Evolutionary conservation across 2,113 vertebrate genomes (phyloP), one percentile per base, ranked within the genome.

Genomic region (Myotis yumanensis): DNA sequence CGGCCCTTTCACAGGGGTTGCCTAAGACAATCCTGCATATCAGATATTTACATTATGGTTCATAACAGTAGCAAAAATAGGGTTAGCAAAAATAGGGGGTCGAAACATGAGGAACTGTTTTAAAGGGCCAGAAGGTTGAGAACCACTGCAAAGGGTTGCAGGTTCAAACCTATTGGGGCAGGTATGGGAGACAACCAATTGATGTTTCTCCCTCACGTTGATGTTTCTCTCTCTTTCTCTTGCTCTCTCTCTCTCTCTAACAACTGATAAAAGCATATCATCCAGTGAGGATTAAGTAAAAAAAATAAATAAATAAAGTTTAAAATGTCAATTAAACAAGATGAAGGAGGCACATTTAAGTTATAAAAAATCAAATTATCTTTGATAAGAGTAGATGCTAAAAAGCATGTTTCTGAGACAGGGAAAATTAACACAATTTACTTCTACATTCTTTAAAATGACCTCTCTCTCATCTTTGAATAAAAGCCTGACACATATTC

Each of bases 311-410:
- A 62, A 7, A 28, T 28, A 5, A 62, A 64, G 62, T 30, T 64
- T 68, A 62, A 94, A 90, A 86, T 86, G 25, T 77, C 64, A 72
- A 23, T 59, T 73, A 81, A 91, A 52, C 30, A 93, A 25, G 28
- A 87, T 87, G 10, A 93, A 88, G 40, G 37, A 73, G 32, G 35
- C 30, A 43, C 0, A 82, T 94, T 93, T 66, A 75, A 93, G 52
- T 75, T 40, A 73, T 90, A 37, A 16, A 30, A 7, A 77, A 80
- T 25, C 7, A 8, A 90, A 64, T 88, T 92, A 18, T 40, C 40
- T 57, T 90, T 84, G 23, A 43, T 85, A 82, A 95, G 18, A 87
- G 12, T 17, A 92, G 22, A 88, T 68, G 10, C 11, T 30, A 43
- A 94, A 69, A 30, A 86, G 28, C 57, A 40, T 28, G 6, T 75